A percentile compares a stretch with the other conserved stretches of the same genome.
Conservation (phyloP, 2,888 invertebrate species). For the Thecophora atra region DNA sequence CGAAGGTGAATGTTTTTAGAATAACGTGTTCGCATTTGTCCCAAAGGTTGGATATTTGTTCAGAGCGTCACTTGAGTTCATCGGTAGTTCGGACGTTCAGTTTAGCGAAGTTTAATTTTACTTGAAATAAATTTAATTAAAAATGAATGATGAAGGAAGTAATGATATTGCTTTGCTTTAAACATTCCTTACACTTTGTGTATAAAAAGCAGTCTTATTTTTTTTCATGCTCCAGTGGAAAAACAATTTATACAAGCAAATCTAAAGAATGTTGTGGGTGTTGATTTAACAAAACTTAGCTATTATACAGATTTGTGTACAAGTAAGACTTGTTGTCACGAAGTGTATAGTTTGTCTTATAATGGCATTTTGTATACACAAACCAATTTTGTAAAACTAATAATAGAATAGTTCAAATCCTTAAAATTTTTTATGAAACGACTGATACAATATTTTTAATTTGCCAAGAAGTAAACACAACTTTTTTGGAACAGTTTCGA, state of each 20-base stretch:
- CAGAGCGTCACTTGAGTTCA: constrained; percentile 9
- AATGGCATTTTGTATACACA: constrained; percentile 36
- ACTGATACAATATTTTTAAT: constrained; percentile 29
- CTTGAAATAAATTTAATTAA: too few species aligned
- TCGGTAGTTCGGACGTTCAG: constrained; percentile 1
- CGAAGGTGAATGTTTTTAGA: constrained; percentile 6
- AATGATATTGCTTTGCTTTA: too few species aligned
- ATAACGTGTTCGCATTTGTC: constrained; percentile 12
- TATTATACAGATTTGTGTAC: constrained; percentile 26
- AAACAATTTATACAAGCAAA: constrained; percentile 32
- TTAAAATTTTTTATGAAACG: constrained; percentile 31
- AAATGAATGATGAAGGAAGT: too few species aligned
- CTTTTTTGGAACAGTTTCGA: constrained; percentile 30
- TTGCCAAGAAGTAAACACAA: constrained; percentile 37
- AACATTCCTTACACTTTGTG: constrained; percentile 36
- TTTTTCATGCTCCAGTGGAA: constrained; percentile 26
- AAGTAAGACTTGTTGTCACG: not conserved
- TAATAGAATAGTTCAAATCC: constrained; percentile 26
- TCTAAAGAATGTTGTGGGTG: constrained; percentile 26
- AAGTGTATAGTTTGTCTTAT: constrained; percentile 6
- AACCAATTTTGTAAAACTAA: constrained; percentile 33
- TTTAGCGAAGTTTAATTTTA: too few species aligned
- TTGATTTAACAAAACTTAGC: constrained; percentile 33
- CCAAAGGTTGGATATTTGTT: constrained; percentile 6
- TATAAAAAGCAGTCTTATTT: constrained; percentile 29